Evolutionary conservation across 2,797 vertebrate species (phyloP).

Genomic region (Meriones psammophilus): DNA sequence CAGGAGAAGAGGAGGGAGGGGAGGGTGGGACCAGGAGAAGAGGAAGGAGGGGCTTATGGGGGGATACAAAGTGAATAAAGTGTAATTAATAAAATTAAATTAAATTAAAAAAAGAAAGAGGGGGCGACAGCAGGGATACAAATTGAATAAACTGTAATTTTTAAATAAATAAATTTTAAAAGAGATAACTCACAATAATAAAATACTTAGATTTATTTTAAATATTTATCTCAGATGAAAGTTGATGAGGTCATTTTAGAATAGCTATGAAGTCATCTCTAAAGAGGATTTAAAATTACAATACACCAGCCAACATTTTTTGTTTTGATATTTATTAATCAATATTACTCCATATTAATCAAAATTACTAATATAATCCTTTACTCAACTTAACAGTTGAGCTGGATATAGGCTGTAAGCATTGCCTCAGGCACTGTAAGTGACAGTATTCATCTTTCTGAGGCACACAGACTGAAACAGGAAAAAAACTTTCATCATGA

Average conservation of each 20-base stretch:
- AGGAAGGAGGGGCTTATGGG: no score
- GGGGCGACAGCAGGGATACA: no score
- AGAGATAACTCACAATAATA: not conserved
- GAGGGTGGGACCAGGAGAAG: no score
- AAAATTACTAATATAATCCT: not conserved
- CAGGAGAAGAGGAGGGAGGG: no score
- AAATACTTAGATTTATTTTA: not conserved
- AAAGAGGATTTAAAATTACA: not conserved
- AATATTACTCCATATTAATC: not conserved
- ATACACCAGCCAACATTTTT: not conserved
- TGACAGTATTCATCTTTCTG: not conserved
- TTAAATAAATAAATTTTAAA: no score
- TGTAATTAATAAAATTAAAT: no score
- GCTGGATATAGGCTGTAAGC: not conserved
- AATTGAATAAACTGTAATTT: no score
- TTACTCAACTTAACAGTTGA: not conserved
- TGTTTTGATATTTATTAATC: not conserved
- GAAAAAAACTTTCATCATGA: not conserved
- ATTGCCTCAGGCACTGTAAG: not conserved
- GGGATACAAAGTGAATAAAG: no score
- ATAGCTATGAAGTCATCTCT: not conserved
- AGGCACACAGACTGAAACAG: not conserved
- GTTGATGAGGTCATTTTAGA: not conserved
- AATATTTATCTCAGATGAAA: not conserved
- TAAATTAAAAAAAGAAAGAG: no score